phyloP scores from a whole-genome alignment of 2,888 invertebrate genomes.

The Anorthoa munda region DNA sequence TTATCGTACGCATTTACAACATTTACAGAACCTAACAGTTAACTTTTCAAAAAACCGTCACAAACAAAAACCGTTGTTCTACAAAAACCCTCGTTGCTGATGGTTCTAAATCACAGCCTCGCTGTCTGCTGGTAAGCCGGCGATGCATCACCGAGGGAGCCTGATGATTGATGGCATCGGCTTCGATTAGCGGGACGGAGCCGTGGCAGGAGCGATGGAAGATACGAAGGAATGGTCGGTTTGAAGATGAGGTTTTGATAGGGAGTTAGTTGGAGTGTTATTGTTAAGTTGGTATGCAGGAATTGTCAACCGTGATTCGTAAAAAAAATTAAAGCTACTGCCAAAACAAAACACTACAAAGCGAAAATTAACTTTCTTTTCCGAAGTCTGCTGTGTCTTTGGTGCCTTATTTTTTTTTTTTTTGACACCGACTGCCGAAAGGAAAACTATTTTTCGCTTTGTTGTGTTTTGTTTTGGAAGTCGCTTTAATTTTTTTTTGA shows the following conservation, averaged over 20 bases:
- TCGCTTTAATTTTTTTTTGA: too few species aligned
- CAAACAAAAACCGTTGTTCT: constrained; percentile 6
- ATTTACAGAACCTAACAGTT: too few species aligned
- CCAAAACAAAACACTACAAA: too few species aligned
- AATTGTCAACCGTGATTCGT: background rate
- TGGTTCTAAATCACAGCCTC: constrained; percentile 46
- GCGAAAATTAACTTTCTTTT: too few species aligned
- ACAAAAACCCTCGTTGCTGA: constrained; percentile 6
- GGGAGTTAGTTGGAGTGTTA: background rate
- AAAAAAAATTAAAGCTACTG: too few species aligned
- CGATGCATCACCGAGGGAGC: constrained; percentile 60
- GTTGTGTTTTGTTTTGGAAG: too few species aligned
- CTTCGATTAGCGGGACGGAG: constrained; percentile 33
- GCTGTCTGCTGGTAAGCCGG: constrained; percentile 50
- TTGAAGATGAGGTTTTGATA: background rate
- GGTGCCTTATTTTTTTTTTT: too few species aligned
- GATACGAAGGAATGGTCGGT: constrained; percentile 13
- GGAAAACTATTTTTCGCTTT: too few species aligned
- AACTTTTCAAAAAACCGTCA: background rate
- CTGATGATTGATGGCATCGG: constrained; percentile 62
- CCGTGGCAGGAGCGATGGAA: constrained; percentile 22
- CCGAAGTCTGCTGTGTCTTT: too few species aligned
- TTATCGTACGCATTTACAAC: background rate
- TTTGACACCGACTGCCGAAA: too few species aligned
- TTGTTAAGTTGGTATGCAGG: background rate